phyloP scores from a whole-genome alignment of 2,888 invertebrate species.

The Beris chalybata region DNA sequence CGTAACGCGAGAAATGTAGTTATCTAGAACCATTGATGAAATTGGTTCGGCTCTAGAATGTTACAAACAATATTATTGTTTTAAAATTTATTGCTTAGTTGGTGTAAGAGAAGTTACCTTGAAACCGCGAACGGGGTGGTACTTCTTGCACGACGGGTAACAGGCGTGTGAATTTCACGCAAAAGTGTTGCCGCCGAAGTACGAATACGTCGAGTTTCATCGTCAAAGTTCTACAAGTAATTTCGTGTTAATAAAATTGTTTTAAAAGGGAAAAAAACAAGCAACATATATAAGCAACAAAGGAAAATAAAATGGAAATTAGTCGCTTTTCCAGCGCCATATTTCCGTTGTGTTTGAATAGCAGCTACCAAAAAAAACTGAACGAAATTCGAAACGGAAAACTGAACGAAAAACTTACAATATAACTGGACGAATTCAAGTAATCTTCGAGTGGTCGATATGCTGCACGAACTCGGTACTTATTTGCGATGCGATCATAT shows the following conservation, averaged over 20 bases:
- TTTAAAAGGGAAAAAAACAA: too few relatives aligned
- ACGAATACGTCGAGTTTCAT: constrained; percentile 79
- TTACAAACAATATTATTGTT: constrained; percentile 20
- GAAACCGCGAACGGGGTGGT: constrained; percentile 55
- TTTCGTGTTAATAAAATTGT: background rate
- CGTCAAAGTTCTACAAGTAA: constrained; percentile 72
- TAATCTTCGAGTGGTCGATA: constrained; percentile 74
- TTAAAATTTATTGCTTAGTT: constrained; percentile 24
- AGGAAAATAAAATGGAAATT: constrained; percentile 3
- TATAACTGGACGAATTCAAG: constrained; percentile 74
- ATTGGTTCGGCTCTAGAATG: constrained; percentile 59
- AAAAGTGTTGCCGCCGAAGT: constrained; percentile 75
- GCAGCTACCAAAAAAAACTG: background rate
- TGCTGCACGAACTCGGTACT: constrained; percentile 63
- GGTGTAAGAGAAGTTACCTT: constrained; percentile 45
- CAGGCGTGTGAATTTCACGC: constrained; percentile 73
- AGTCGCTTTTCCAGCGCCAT: background rate
- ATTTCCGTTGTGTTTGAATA: constrained; percentile 1
- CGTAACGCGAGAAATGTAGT: constrained; percentile 71
- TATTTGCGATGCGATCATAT: constrained; percentile 69
- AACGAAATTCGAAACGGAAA: constrained; percentile 9
- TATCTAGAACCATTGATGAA: constrained; percentile 59
- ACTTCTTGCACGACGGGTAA: constrained; percentile 70
- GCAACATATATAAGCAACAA: too few relatives aligned
- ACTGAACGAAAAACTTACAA: constrained; percentile 60